These are phyloP conservation scores for Brachionus sp. DNA, from an alignment of 1,140 invertebrate genomes.

Conservation along the genomic window DNA sequence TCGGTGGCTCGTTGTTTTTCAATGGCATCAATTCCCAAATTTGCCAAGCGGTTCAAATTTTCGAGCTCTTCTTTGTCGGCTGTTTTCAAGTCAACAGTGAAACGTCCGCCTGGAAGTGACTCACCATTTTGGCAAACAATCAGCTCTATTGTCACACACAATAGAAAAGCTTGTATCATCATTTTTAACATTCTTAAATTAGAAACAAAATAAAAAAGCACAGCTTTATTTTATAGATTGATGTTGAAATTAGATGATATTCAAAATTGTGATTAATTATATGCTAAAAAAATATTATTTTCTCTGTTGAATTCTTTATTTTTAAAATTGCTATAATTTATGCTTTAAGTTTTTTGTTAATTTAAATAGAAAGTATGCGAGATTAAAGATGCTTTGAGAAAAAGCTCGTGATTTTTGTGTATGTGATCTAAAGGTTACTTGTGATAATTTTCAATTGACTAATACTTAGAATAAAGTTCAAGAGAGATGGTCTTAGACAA, in stretches of 20 bases:
- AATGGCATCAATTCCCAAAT: background rate
- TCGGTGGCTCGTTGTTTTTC: background rate
- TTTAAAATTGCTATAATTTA: background rate
- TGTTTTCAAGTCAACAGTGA: background rate
- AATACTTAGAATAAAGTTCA: background rate
- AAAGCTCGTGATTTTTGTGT: background rate
- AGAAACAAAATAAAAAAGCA: slow-evolving; percentile 11
- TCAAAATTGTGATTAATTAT: background rate
- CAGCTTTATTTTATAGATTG: slow-evolving; percentile 15
- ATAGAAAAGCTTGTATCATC: background rate
- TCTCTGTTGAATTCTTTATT: background rate
- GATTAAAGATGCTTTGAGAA: background rate
- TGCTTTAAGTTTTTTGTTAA: slow-evolving; percentile 3
- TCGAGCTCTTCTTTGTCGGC: background rate
- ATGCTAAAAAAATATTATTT: background rate
- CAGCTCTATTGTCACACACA: background rate
- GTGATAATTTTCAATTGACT: background rate
- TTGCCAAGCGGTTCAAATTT: background rate
- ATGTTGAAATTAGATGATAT: background rate
- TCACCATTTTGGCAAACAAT: background rate
- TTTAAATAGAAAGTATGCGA: background rate
- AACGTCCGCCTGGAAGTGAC: background rate
- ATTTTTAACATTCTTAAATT: slow-evolving; percentile 18
- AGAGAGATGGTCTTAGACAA: background rate
- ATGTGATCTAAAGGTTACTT: background rate